phyloP scores from a whole-genome alignment of 2,888 invertebrate species.

The Acanthopleura granulata region DNA sequence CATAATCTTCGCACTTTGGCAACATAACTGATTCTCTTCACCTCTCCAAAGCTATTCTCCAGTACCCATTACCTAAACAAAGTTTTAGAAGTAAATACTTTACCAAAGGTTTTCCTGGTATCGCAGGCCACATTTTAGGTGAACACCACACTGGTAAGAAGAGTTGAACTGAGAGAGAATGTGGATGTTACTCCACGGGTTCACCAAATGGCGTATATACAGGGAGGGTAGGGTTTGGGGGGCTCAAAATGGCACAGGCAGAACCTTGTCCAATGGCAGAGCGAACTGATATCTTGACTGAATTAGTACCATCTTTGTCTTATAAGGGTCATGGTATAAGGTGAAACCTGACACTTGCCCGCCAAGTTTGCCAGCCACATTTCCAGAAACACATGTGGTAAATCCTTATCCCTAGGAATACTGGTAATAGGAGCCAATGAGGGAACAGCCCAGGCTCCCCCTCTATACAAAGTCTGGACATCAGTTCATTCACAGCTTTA shows the following conservation, averaged over 20 bases:
- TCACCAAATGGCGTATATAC: background rate
- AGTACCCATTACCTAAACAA: background rate
- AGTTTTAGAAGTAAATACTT: background rate
- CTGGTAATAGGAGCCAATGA: background rate
- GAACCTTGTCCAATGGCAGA: conserved; percentile 8
- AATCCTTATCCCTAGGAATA: conserved; percentile 5
- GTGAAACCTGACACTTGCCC: background rate
- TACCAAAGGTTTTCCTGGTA: conserved; percentile 7
- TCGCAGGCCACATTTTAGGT: conserved; percentile 1
- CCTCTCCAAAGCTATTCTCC: no score
- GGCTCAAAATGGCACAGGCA: background rate
- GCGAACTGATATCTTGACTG: conserved; percentile 5
- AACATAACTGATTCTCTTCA: no score
- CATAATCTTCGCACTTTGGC: no score
- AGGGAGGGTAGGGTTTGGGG: background rate
- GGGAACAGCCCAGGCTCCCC: background rate
- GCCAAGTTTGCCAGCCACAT: conserved; percentile 7
- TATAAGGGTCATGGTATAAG: conserved; percentile 4
- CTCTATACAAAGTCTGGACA: background rate
- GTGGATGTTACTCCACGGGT: background rate
- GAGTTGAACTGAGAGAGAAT: no score
- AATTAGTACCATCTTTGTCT: conserved; percentile 12
- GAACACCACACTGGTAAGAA: background rate
- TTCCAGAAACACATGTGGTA: conserved; percentile 12
- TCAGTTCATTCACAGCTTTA: no score